A percentile compares a stretch with the other conserved stretches of the same genome.
Evolutionary conservation across 1,140 invertebrate species (phyloP).

Genomic region (Zaprionus davidi): DNA sequence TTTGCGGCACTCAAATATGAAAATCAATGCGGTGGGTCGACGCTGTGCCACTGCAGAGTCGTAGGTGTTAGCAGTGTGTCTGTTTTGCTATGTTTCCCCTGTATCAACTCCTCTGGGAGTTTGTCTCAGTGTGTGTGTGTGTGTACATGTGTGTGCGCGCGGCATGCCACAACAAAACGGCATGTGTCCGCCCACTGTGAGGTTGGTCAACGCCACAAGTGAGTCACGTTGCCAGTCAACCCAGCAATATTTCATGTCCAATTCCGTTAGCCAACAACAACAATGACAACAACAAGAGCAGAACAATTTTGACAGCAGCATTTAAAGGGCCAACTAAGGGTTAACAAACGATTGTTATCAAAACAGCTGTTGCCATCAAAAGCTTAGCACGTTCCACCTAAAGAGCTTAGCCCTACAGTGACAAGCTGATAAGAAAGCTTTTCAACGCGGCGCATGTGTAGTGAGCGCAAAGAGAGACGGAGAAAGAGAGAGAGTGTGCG

Average conservation of each 20-base stretch:
- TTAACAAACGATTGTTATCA: constrained; percentile 60
- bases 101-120: constrained; percentile 16
- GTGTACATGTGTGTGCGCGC: constrained; percentile 47
- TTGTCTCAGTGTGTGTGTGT: constrained; percentile 21
- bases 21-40: constrained; percentile 75
- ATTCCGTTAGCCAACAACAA: constrained; percentile 48
- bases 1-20: constrained; percentile 78
- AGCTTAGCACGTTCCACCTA: constrained; percentile 5
- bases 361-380: constrained; percentile 57
- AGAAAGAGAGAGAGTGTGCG: constrained; percentile 16
- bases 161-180: constrained; percentile 74
- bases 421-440: constrained; percentile 72
- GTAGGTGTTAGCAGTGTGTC: constrained; percentile 74
- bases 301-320: constrained; percentile 1
- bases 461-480: constrained; percentile 30
- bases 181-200: constrained; percentile 71
- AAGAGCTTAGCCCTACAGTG: constrained; percentile 29
- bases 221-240: constrained; percentile 71
- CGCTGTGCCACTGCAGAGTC: constrained; percentile 17
- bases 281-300: constrained; percentile 1
- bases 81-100: constrained; percentile 57
- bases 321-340: constrained; percentile 57
- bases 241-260: constrained; percentile 66
- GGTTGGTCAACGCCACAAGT: constrained; percentile 63
- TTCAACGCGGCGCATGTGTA: constrained; percentile 57